Conservation (phyloP, 2,888 invertebrate species). For the Lepas anatifera region DNA sequence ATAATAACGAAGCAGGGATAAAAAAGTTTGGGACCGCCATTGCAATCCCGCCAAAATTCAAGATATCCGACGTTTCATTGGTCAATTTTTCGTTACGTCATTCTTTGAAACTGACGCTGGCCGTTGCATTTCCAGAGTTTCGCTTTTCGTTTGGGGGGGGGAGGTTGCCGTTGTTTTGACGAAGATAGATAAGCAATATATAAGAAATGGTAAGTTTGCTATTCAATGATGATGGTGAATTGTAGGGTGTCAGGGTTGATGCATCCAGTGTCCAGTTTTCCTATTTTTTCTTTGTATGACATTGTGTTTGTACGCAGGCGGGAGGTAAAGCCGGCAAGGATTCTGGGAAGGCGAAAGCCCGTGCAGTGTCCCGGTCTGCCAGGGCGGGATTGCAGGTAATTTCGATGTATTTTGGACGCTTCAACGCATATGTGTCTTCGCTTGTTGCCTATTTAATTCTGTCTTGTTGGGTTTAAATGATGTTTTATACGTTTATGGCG, state of each 20-base stretch:
- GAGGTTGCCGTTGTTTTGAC: no score
- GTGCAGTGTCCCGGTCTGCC: constrained; percentile 97
- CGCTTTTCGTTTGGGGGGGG: no score
- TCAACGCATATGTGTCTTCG: no score
- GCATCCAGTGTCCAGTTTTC: background rate
- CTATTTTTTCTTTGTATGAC: constrained; percentile 19
- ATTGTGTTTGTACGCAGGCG: constrained; percentile 48
- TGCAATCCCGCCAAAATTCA: constrained; percentile 11
- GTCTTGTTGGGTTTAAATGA: no score
- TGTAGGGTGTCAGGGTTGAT: no score
- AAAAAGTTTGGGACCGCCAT: background rate
- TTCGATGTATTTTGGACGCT: no score
- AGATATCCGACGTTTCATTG: background rate
- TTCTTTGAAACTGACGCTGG: background rate
- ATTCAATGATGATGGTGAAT: no score
- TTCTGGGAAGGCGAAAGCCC: constrained; percentile 98
- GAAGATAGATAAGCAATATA: no score
- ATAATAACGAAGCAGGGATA: no score
- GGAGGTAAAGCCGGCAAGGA: constrained; percentile 99
- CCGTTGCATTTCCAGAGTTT: background rate
- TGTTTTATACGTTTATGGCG: no score
- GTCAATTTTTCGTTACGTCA: background rate
- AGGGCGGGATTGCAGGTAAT: constrained; percentile 95
- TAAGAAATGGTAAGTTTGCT: no score
- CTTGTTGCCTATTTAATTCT: no score